Conservation (phyloP, 2,113 vertebrate species). For the Raja brachyura region DNA sequence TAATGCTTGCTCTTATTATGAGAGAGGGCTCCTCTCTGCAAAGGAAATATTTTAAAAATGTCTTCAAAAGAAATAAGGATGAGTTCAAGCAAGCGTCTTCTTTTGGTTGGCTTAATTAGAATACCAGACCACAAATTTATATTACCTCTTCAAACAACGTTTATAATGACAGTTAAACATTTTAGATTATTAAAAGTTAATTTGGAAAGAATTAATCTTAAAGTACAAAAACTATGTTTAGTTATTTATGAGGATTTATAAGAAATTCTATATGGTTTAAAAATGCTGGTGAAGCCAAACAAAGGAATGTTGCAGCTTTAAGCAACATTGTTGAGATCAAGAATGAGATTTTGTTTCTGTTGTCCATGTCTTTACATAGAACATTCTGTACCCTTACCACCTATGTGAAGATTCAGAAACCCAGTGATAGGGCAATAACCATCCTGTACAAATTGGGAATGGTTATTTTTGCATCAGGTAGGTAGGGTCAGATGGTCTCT, state of each 20-base stretch:
- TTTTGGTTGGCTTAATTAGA: constrained; percentile 23
- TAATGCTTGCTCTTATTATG: neutral
- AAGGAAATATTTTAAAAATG: neutral
- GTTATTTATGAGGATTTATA: neutral
- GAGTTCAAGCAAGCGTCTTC: constrained; percentile 24
- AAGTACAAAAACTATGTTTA: neutral
- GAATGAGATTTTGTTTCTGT: neutral
- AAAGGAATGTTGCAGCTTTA: constrained; percentile 17
- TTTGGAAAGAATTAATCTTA: neutral
- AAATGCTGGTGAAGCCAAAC: constrained; percentile 11
- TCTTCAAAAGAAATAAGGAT: constrained; percentile 31
- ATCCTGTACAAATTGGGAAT: neutral
- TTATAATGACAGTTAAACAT: neutral
- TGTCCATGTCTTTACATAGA: neutral
- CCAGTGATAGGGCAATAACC: neutral
- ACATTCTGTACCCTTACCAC: neutral
- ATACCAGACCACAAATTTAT: neutral
- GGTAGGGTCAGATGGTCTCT: constrained; percentile 24
- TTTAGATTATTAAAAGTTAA: neutral
- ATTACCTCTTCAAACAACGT: neutral
- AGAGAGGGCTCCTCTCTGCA: neutral
- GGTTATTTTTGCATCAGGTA: constrained; percentile 10
- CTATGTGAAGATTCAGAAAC: constrained; percentile 19
- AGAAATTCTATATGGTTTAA: neutral
- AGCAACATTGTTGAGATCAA: neutral